Conservation (phyloP, 2,797 vertebrate genomes). For the Brotula barbata region DNA sequence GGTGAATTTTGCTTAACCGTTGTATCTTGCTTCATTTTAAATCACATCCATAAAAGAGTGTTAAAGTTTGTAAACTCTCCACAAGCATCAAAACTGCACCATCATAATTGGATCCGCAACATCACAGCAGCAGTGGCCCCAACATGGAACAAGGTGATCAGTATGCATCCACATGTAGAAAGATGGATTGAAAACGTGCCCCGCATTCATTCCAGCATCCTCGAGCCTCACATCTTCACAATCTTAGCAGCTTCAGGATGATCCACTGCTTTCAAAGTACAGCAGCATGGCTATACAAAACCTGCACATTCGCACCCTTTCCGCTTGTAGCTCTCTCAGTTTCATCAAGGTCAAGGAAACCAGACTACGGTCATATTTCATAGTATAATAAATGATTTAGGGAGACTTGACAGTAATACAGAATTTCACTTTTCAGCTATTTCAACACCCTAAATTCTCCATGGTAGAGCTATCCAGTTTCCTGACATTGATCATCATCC, state of each 20-base stretch:
- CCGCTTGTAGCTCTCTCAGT: neutral
- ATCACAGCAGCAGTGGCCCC: no score
- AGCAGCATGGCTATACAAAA: neutral
- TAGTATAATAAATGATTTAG: neutral
- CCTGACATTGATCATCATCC: constrained; percentile 17
- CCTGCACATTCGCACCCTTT: constrained; percentile 1
- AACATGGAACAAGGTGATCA: constrained; percentile 13
- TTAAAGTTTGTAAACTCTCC: no score
- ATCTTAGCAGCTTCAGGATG: neutral
- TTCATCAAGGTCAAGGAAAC: constrained; percentile 8
- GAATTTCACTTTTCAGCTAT: constrained; percentile 2
- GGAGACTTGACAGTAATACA: neutral
- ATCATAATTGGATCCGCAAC: no score
- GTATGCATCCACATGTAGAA: constrained; percentile 5
- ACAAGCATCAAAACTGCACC: no score
- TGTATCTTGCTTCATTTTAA: no score
- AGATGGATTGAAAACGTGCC: constrained; percentile 11
- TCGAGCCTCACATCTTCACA: neutral
- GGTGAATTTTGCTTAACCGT: no score
- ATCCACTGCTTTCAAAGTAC: constrained; percentile 6
- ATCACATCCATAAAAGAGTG: no score
- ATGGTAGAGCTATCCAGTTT: constrained; percentile 7
- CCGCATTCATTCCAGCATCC: neutral
- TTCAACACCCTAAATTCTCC: constrained; percentile 4
- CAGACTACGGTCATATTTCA: neutral